phyloP scores from a whole-genome alignment of 2,113 vertebrate genomes.

The Fukomys damarensis region DNA sequence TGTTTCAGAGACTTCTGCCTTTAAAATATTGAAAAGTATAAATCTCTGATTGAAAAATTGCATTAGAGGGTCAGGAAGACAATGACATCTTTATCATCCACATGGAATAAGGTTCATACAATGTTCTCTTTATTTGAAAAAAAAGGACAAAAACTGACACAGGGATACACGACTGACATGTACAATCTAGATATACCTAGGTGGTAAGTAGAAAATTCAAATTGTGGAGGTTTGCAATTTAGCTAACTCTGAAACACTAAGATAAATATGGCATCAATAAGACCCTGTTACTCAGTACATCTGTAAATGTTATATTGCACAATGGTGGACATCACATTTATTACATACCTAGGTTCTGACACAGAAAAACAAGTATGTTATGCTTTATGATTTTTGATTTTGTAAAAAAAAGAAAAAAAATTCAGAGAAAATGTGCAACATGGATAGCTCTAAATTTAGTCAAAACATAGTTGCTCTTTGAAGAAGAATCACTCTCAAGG shows the following conservation, averaged over 20 bases:
- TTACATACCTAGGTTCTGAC: constrained; percentile 68
- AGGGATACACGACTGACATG: not conserved
- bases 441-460: not conserved
- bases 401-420: constrained; percentile 66
- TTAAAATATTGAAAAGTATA: constrained; percentile 65
- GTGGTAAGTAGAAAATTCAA: not conserved
- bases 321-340: constrained; percentile 71
- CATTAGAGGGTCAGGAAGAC: not conserved
- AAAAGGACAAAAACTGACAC: not conserved
- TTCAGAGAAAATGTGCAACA: constrained; percentile 41
- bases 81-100: not conserved
- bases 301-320: constrained; percentile 67
- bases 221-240: constrained; percentile 62
- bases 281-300: constrained; percentile 64
- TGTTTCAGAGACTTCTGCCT: constrained; percentile 71
- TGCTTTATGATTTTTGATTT: constrained; percentile 62
- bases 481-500: constrained; percentile 51
- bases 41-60: constrained; percentile 57
- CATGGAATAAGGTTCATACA: not conserved
- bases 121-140: not conserved
- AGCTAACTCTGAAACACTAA: constrained; percentile 72
- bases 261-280: constrained; percentile 73
- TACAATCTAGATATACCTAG: not conserved
- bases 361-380: constrained; percentile 51
- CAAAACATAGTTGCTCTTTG: constrained; percentile 42